Evolutionary conservation across 2,888 invertebrate genomes (phyloP).

Genomic region (Oxyscelio sp.): DNA sequence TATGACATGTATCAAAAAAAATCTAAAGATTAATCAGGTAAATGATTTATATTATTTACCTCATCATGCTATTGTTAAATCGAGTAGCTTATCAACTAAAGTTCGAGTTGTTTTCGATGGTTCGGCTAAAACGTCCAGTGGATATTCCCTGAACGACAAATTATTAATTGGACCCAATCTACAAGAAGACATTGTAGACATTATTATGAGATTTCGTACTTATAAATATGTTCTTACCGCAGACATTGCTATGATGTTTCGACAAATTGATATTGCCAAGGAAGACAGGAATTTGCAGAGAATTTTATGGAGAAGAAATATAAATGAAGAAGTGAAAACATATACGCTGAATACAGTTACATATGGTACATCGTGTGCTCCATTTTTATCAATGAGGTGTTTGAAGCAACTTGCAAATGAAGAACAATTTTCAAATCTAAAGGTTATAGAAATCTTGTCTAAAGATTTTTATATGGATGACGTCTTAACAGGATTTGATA

Average conservation of each 20-base stretch:
- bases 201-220: conserved; percentile 58
- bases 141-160: conserved; percentile 61
- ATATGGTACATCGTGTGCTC: conserved; percentile 19
- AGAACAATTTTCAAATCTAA: background rate
- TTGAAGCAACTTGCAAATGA: conserved; percentile 11
- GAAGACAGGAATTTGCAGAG: conserved; percentile 74
- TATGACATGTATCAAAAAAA: conserved; percentile 10
- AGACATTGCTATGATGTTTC: conserved; percentile 82
- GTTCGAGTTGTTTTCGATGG: conserved; percentile 13
- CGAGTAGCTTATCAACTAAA: conserved; percentile 13
- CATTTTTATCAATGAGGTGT: conserved; percentile 20
- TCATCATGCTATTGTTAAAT: conserved; percentile 18
- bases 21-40: background rate
- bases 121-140: conserved; percentile 7
- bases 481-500: conserved; percentile 15
- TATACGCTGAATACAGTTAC: conserved; percentile 20
- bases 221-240: conserved; percentile 71
- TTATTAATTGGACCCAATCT: conserved; percentile 74
- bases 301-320: conserved; percentile 78
- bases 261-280: conserved; percentile 54
- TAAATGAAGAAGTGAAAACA: background rate
- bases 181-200: conserved; percentile 41
- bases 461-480: conserved; percentile 31
- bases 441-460: background rate
- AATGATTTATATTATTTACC: conserved; percentile 12